Base-by-base conservation (phyloP, 1,140 invertebrate species). In the Bombyx mandarina region DNA sequence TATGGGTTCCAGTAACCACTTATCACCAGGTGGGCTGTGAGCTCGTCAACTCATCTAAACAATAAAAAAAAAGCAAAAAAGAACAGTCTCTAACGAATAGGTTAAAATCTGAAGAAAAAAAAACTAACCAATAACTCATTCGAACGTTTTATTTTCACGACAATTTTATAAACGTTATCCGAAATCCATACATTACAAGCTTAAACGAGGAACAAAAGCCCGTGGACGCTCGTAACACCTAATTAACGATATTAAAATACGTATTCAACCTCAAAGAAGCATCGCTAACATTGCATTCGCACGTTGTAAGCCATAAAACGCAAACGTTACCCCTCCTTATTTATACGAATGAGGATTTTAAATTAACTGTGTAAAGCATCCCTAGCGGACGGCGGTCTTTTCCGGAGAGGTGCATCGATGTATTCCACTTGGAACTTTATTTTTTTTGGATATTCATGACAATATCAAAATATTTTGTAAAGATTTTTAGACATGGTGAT, bases 181-280 rank as follows among this genome's bases (percentile, higher is more conserved):
- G 26, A 35, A 2, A 35, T 35, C 26, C 26, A 35, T 35, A 57
- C 53, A 52, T 56, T 52, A 67, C 58, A 59, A 60, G 60, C 60
- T 69, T 26, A 74, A 67, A 60, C 65, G 67, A 60, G 63, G 56
- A 60, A 52, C 62, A 57, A 69, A 65, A 55, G 63, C 58, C 63
- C 52, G 63, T 65, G 75, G 73, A 74, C 60, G 72, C 69, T 69
- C 65, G 75, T 68, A 75, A 78, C 77, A 83, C 79, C 80, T 82
- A 85, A 85, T 85, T 85, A 85, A 85, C 82, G 80, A 82, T 83
- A 85, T 82, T 82, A 83, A 85, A 85, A 85, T 83, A 83, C 75
- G 72, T 78, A 67, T 63, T 57, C 63, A 45, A 71, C 82, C 82
- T 73, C 82, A 82, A 73, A 79, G 74, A 67, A 75, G 71, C 73